phyloP scores from a whole-genome alignment of 2,888 invertebrate genomes.

The Flexamia atlantica region DNA sequence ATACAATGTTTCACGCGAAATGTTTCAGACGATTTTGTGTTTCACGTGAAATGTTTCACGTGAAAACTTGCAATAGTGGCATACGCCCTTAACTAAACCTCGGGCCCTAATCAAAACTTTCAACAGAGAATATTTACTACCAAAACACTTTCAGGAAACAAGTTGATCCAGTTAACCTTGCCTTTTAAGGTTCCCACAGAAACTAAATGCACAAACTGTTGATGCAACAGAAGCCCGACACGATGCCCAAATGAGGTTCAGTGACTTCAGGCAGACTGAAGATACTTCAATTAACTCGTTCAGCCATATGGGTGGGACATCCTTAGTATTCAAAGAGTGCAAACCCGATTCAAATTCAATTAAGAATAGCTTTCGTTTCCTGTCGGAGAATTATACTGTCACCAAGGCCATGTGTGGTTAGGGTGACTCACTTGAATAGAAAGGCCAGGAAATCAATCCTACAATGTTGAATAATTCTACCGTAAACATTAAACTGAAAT shows the following conservation, averaged over 20 bases:
- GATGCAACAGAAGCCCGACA: not conserved
- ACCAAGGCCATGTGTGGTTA: constrained; percentile 61
- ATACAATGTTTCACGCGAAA: no score
- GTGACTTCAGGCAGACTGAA: not conserved
- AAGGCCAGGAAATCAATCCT: constrained; percentile 42
- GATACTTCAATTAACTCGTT: not conserved
- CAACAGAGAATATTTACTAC: no score
- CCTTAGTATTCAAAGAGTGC: constrained; percentile 26
- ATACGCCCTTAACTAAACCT: no score
- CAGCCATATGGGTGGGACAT: not conserved
- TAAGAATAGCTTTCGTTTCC: constrained; percentile 29
- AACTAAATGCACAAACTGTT: not conserved
- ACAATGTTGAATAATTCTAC: not conserved
- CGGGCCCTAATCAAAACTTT: no score
- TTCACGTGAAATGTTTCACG: no score
- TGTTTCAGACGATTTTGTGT: no score
- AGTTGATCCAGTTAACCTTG: constrained; percentile 31
- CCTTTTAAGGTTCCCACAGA: constrained; percentile 14
- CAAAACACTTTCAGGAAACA: not conserved
- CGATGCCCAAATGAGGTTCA: not conserved
- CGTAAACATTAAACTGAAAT: not conserved
- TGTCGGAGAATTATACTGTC: constrained; percentile 15
- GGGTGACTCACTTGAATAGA: constrained; percentile 48
- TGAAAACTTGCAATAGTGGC: no score
- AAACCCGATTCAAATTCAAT: constrained; percentile 21